Base-by-base conservation (phyloP, 2,797 vertebrate genomes). In the Oreonectes daqikongensis region DNA sequence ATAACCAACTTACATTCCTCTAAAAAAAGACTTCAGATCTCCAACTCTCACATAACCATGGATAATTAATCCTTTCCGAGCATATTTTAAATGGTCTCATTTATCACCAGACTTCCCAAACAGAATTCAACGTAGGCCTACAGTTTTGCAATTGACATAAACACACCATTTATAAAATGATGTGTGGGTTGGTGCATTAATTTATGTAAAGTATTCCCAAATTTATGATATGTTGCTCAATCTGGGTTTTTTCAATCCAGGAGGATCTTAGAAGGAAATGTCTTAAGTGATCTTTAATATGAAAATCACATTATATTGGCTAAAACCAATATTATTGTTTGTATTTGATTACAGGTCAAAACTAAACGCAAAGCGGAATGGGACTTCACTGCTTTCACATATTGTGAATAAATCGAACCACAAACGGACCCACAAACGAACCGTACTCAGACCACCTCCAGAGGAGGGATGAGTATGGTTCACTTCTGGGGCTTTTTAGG, bases 101-200 rank as follows among this genome's bases (percentile, higher is more conserved):
- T 85, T 85, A 84, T 89, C 86, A 85, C 80, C 84, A 69, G 70
- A 55, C 63, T 22, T 60, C 42, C 42, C 44, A 11, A 75, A 89
- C 86, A 78, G 72, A 84, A 83, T 88, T 87, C 79, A 85, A 72
- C 81, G 76, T 90, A 91, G 91, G n/a, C n/a, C n/a, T n/a, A n/a
- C n/a, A n/a, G n/a, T n/a, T n/a, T 91, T 88, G 79, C 72, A 82
- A 83, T 75, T 22, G 85, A 90, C 87, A 85, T 83, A 85, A 90
- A 90, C 84, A 84, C 66, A n/a, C n/a, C n/a, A n/a, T n/a, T n/a
- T n/a, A n/a, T n/a, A n/a, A n/a, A n/a, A n/a, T n/a, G n/a, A n/a
- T n/a, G n/a, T n/a, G n/a, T n/a, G n/a, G n/a, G n/a, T n/a, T n/a
- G n/a, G n/a, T n/a, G n/a, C n/a, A n/a, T n/a, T n/a, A n/a, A n/a